Conservation (phyloP, 2,113 vertebrate species). For the Peromyscus leucopus region DNA sequence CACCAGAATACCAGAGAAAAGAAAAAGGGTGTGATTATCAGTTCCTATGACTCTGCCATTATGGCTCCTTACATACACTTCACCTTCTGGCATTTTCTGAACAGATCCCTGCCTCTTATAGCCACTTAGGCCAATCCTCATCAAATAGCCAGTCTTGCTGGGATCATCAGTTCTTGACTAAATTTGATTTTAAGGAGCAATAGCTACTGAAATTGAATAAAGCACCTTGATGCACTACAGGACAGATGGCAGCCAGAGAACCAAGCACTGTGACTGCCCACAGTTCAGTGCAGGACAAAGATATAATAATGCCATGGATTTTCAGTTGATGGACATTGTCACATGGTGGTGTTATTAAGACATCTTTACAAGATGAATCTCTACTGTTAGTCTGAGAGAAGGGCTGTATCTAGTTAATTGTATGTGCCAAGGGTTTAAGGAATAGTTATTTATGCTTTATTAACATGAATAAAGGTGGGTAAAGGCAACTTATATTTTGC, state of each 20-base stretch:
- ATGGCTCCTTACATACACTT: background rate
- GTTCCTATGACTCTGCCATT: background rate
- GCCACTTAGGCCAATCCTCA: background rate
- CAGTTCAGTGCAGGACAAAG: background rate
- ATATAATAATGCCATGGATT: background rate
- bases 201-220: background rate
- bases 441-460: constrained; percentile 28
- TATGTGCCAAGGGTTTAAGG: background rate
- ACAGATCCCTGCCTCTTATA: background rate
- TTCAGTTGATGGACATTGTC: background rate
- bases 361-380: constrained; percentile 5
- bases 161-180: background rate
- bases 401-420: background rate
- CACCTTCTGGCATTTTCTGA: constrained; percentile 18
- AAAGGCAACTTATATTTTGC: constrained; percentile 26
- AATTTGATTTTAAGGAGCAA: background rate
- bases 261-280: background rate
- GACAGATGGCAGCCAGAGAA: background rate
- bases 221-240: background rate
- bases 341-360: background rate
- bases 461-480: background rate
- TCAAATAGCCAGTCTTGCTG: background rate
- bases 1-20: background rate
- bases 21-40: background rate
- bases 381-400: background rate